Percentiles rank a stretch among this genome's conserved stretches.
Conservation (phyloP, 2,888 invertebrate genomes). For the Tipula unca region DNA sequence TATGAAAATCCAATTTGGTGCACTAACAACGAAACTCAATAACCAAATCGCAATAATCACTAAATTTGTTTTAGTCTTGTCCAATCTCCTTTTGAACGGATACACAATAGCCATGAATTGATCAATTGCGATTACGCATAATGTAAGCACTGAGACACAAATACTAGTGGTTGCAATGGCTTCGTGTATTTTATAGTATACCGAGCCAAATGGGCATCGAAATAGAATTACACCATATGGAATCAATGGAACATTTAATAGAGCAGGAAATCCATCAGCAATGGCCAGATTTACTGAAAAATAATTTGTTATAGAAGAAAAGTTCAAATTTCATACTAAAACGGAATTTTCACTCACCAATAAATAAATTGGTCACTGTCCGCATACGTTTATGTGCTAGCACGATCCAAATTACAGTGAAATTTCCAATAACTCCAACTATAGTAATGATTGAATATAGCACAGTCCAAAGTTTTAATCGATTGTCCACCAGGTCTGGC, state of each 20-base stretch:
- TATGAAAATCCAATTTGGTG: not conserved
- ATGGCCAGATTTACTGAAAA: not conserved
- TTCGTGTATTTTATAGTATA: not conserved
- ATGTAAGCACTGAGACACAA: not conserved
- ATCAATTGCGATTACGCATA: not conserved
- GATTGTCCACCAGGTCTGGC: no score
- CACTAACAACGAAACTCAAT: not conserved
- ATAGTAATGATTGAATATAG: no score
- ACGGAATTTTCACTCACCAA: not conserved
- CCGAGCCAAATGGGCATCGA: not conserved
- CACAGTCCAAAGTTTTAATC: no score
- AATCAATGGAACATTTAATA: not conserved
- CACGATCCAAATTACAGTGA: no score
- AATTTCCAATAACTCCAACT: no score
- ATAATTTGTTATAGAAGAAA: not conserved
- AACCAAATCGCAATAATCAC: not conserved
- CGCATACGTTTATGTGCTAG: no score
- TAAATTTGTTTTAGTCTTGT: not conserved
- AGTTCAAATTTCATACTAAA: no score
- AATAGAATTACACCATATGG: not conserved
- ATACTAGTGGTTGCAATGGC: not conserved
- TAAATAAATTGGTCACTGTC: not conserved
- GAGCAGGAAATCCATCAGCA: not conserved
- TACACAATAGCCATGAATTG: not conserved
- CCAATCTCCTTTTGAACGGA: not conserved